phyloP scores from a whole-genome alignment of 2,797 vertebrate genomes.

The Argyrosomus regius region DNA sequence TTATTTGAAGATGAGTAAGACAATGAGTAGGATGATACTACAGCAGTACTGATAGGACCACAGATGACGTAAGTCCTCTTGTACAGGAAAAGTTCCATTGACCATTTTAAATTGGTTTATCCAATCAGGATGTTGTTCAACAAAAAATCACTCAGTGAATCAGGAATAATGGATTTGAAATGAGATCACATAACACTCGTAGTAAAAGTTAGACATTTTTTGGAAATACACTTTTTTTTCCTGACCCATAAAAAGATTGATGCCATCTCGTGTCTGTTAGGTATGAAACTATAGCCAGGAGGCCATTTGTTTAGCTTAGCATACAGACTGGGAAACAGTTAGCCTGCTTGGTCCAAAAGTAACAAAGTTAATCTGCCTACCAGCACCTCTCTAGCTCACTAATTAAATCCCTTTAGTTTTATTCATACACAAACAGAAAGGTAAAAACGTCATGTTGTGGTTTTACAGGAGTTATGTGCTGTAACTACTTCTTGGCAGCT shows the following conservation, averaged over 20 bases:
- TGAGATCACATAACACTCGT: background rate
- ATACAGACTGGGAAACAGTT: background rate
- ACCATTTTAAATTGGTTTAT: background rate
- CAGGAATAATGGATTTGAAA: background rate
- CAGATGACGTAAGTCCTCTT: background rate
- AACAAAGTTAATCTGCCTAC: background rate
- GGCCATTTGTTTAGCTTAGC: background rate
- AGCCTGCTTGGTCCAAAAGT: background rate
- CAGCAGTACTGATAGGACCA: conserved; percentile 7
- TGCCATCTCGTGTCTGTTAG: background rate
- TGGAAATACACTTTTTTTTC: background rate
- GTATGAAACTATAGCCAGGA: background rate
- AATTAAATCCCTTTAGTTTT: background rate
- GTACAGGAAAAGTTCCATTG: background rate
- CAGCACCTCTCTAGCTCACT: background rate
- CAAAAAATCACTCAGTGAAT: background rate
- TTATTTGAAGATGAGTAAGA: conserved; percentile 51
- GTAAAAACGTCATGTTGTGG: background rate
- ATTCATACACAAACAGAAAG: background rate
- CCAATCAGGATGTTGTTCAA: background rate
- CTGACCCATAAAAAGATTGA: background rate
- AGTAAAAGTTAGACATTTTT: background rate
- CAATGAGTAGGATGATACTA: conserved; percentile 4
- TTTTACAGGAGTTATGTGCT: background rate
- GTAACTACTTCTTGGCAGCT: background rate